Percentiles rank a stretch among this genome's conserved stretches.
These are phyloP conservation scores for Drosophila trapezifrons DNA, from an alignment of 1,140 invertebrate genomes.

Conservation along the genomic window DNA sequence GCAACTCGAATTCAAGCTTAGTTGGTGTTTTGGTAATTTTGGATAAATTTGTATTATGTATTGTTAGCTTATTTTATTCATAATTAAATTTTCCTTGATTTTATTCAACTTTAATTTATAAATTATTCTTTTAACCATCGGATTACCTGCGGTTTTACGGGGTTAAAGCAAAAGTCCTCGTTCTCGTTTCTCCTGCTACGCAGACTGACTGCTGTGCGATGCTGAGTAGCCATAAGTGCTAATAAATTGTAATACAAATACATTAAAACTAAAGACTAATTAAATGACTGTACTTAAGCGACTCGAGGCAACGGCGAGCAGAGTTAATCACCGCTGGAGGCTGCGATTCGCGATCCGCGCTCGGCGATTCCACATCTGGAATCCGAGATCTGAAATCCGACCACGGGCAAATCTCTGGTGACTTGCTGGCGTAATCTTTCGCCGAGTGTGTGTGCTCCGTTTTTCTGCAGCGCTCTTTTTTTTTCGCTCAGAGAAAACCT, in stretches of 20 bases:
- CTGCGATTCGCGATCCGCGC: slow-evolving; percentile 23
- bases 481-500: slow-evolving; percentile 50
- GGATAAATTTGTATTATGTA: too few relatives aligned
- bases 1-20: background rate
- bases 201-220: slow-evolving; percentile 29
- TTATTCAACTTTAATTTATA: background rate
- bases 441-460: slow-evolving; percentile 43
- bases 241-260: slow-evolving; percentile 83
- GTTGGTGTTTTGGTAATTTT: too few relatives aligned
- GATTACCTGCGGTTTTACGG: background rate
- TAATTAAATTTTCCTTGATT: background rate
- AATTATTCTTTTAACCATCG: background rate
- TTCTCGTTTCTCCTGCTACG: slow-evolving; percentile 22
- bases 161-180: slow-evolving; percentile 38
- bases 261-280: slow-evolving; percentile 83
- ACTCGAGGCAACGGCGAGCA: slow-evolving; percentile 48
- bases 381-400: slow-evolving; percentile 18
- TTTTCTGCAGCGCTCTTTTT: slow-evolving; percentile 25
- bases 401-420: slow-evolving; percentile 48
- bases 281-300: slow-evolving; percentile 80
- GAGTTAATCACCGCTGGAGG: slow-evolving; percentile 66
- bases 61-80: background rate
- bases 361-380: slow-evolving; percentile 30
- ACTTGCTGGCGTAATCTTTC: slow-evolving; percentile 59
- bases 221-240: slow-evolving; percentile 63